Base-by-base conservation (phyloP, 2,888 invertebrate species). In the Himalopsyche japonica region DNA sequence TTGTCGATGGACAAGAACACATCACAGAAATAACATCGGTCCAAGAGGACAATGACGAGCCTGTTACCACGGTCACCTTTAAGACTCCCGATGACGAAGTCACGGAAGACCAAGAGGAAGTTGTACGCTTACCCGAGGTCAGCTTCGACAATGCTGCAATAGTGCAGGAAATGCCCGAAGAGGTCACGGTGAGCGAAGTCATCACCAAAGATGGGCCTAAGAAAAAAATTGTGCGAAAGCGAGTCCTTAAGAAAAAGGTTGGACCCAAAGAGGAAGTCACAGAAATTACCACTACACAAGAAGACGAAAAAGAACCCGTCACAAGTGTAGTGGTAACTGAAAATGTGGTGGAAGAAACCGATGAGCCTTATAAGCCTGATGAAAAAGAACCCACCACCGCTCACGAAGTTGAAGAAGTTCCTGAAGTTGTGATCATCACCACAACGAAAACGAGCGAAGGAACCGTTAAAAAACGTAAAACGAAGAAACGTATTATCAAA, bases 221-320 rank as follows among this genome's bases (percentile, higher is more conserved):
- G 90, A 90, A 86, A 91, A 91, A 88, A 87, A 91, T 87, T 15
- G 86, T 88, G 34, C 89, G 88, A 79, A 88, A 90, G 20, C 90
- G 90, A 87, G 89, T 88, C 12, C 88, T 90, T 7, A 90, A 89
- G 79, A 91, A 89, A 85, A 90, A 88, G 18, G 88, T 90, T 82
- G 90, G 90, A n/a, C 89, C 88, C 8, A 89, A 89, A 80, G 90
- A 91, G 34, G 90, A 91, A 88, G 89, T 91, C 0, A 90, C 90
- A 0, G 91, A 91, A 83, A 90, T 91, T 48, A 89, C 89, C 24
- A 85, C 80, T 10, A 89, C 89, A n/a, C 88, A 90, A 70, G 87
- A 88, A 77, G 89, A 89, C 80, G 89, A 88, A 77, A 88, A 88
- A 79, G 86, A 88, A 85, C 88, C 88, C 27, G 87, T 88, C 82